Evolutionary conservation across 2,113 vertebrate species (phyloP).

Genomic region (Melanotaenia duboulayi): DNA sequence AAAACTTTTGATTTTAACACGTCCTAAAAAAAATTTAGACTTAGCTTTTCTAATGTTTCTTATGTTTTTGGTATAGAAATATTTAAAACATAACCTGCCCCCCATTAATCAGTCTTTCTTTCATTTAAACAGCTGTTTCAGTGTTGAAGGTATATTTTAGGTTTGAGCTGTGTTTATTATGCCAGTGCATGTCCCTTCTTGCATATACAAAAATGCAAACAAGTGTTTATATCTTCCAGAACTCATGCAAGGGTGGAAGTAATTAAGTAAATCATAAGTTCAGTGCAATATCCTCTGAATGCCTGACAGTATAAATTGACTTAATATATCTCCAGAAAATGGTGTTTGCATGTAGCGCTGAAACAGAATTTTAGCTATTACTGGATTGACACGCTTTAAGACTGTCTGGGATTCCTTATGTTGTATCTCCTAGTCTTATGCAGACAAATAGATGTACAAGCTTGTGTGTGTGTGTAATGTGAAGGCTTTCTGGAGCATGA

Average conservation of each 20-base stretch:
- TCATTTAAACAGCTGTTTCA: not conserved
- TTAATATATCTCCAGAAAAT: constrained; percentile 2
- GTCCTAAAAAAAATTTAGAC: too few species aligned
- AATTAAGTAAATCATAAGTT: constrained; percentile 14
- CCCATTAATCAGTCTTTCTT: too few species aligned
- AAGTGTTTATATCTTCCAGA: not conserved
- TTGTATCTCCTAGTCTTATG: constrained; percentile 9
- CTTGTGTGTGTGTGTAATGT: constrained; percentile 21
- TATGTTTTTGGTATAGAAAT: too few species aligned
- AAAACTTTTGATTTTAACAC: too few species aligned
- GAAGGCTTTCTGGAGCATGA: constrained; percentile 74
- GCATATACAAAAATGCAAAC: not conserved
- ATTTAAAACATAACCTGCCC: not conserved
- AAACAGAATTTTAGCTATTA: constrained; percentile 4
- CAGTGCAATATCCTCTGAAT: constrained; percentile 1
- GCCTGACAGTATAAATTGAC: not conserved
- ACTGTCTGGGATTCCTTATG: constrained; percentile 24
- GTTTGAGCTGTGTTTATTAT: not conserved
- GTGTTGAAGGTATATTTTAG: not conserved
- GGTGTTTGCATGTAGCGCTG: not conserved
- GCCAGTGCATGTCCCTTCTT: not conserved
- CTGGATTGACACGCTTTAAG: not conserved
- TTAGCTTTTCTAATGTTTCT: too few species aligned
- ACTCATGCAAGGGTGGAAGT: not conserved
- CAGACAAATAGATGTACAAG: constrained; percentile 14